Evolutionary conservation across 2,797 vertebrate species (phyloP).

Genomic region (Cynopterus sphinx): DNA sequence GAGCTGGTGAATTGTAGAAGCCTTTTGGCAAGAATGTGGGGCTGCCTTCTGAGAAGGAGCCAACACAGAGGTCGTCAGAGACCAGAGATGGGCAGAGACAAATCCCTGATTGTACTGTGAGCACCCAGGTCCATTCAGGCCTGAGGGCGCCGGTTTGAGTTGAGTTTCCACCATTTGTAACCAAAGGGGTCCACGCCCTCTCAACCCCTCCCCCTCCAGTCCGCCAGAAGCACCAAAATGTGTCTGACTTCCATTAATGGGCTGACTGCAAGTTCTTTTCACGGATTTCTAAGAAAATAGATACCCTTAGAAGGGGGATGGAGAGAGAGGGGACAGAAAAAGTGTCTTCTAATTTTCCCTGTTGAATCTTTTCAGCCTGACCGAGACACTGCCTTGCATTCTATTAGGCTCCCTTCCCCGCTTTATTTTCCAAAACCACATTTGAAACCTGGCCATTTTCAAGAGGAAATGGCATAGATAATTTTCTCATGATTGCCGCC

Average conservation of each 20-base stretch:
- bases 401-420: neutral
- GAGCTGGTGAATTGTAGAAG: neutral
- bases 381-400: fast-evolving
- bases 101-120: fast-evolving
- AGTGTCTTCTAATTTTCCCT: neutral
- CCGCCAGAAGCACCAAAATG: neutral
- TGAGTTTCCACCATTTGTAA: neutral
- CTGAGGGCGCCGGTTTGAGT: neutral
- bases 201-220: fast-evolving
- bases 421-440: neutral
- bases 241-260: neutral
- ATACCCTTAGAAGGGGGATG: neutral
- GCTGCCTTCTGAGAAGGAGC: neutral
- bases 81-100: neutral
- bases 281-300: neutral
- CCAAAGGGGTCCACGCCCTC: neutral
- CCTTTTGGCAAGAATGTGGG: neutral
- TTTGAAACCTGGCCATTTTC: slow-evolving; percentile 30
- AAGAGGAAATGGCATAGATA: slow-evolving; percentile 46
- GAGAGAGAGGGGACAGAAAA: neutral
- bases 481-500: slow-evolving; percentile 49
- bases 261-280: neutral
- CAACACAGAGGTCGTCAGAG: neutral
- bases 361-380: neutral
- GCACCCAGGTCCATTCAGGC: neutral